Conservation (phyloP, 2,888 invertebrate species). For the Tipula vernalis region DNA sequence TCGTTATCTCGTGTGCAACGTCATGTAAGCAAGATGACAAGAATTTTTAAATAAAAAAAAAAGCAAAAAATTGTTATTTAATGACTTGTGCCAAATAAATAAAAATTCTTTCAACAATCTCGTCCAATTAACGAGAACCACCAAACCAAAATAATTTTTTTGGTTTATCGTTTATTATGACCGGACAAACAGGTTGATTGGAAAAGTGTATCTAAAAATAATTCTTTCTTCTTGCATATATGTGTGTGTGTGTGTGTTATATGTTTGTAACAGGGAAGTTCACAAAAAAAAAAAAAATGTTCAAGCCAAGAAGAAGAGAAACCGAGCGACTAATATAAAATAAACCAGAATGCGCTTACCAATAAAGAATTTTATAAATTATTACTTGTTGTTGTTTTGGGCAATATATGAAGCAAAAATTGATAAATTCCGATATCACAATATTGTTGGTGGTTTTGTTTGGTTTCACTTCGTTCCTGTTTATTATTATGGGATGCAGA, state of each 20-base stretch:
- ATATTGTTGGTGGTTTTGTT: not conserved
- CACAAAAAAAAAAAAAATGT: not conserved
- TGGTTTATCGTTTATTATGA: not conserved
- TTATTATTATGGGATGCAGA: not conserved
- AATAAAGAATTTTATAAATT: not conserved
- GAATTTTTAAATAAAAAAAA: not conserved
- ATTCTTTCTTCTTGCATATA: not conserved
- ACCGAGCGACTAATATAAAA: not conserved
- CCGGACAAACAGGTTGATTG: not conserved
- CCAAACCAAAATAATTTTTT: not conserved
- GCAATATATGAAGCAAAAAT: not conserved
- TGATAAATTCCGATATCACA: not conserved
- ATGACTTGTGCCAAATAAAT: not conserved
- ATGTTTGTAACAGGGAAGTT: not conserved
- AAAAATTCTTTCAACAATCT: not conserved
- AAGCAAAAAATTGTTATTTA: not conserved
- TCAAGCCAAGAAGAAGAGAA: not conserved
- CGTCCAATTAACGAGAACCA: not conserved
- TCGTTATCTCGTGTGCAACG: not conserved
- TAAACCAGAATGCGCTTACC: not conserved
- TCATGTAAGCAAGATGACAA: not conserved
- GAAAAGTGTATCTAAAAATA: not conserved
- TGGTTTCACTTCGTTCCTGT: not conserved
- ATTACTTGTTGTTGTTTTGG: not conserved
- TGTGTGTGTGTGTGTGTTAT: not conserved